phyloP scores from a whole-genome alignment of 2,888 invertebrate genomes.

The Drosophila mulleri region DNA sequence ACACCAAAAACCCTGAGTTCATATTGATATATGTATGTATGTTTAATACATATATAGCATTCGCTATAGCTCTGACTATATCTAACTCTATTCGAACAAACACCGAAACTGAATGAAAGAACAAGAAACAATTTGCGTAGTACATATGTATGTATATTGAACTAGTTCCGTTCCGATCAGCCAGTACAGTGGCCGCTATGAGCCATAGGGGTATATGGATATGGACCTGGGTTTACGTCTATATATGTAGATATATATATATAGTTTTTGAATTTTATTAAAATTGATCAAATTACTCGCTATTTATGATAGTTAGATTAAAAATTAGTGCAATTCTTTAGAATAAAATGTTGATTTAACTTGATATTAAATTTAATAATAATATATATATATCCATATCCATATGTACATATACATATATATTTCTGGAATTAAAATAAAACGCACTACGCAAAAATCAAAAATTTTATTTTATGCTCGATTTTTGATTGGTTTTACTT shows the following conservation, averaged over 20 bases:
- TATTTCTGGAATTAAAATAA: slow-evolving; percentile 50
- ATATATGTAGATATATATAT: too few species aligned
- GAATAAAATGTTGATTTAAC: slow-evolving; percentile 6
- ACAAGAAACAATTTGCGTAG: neutral
- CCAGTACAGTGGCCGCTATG: slow-evolving; percentile 22
- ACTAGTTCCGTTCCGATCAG: slow-evolving; percentile 20
- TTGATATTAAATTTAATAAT: slow-evolving; percentile 1
- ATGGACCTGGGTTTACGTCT: neutral
- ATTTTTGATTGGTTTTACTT: slow-evolving; percentile 2
- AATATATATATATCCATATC: neutral
- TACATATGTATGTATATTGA: too few species aligned
- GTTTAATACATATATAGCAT: neutral
- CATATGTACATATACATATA: neutral
- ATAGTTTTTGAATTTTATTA: slow-evolving; percentile 1
- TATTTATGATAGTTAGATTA: neutral
- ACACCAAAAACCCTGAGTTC: slow-evolving; percentile 36
- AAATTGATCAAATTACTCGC: neutral
- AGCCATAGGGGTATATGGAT: slow-evolving; percentile 5
- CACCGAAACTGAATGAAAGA: neutral
- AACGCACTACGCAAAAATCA: slow-evolving; percentile 68
- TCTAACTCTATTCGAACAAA: slow-evolving; percentile 7
- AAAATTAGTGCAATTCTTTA: slow-evolving; percentile 1
- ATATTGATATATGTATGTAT: slow-evolving; percentile 4
- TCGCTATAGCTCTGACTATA: neutral
- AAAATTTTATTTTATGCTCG: slow-evolving; percentile 57